Evolutionary conservation across 2,797 vertebrate genomes (phyloP), one percentile per base, ranked within the genome.

Genomic region (Pseudochaenichthys georgianus): DNA sequence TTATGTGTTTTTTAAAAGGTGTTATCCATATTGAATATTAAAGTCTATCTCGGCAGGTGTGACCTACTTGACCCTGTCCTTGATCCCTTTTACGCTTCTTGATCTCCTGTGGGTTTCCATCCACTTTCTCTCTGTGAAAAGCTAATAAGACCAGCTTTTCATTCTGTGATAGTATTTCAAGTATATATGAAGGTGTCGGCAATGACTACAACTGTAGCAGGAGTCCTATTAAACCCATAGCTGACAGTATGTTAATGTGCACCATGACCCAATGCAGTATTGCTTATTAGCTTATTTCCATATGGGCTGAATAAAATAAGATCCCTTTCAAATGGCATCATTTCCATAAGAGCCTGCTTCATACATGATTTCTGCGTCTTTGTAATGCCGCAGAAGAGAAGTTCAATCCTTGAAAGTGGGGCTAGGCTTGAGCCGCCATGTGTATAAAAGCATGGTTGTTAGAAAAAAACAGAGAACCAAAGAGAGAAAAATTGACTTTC

Each of bases 401-500:
- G 28, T 23, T 28, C n/a, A 53, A 59, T 65, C 38, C 19, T 55
- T 47, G 19, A 13, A 68, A 73, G 63, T n/a, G 10, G 51, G 42
- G 17, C 63, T n/a, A 3, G 9, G 41, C 10, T 41, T 69, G n/a
- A 41, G 59, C 60, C 55, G 48, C 57, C n/a, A 28, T 62, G 51
- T 59, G 54, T 67, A 13, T 74, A 47, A 46, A 53, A 73, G 59
- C 34, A 48, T 58, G 47, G 82, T 66, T 72, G 78, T 55, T 38
- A 38, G 34, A 9, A 38, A 38, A 38, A 38, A 38, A 38, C 57
- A 71, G 34, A 75, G n/a, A 28, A 61, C 5, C 0, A 65, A 78
- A 74, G 9, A 62, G 58, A 64, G 54, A 84, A 70, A 83, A 81
- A 88, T 80, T 10, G 73, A 75, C 79, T 74, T 82, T 82, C 55